Percentiles rank a stretch among this genome's conserved stretches.
phyloP scores from a whole-genome alignment of 2,797 vertebrate genomes.

The Numenius phaeopus region DNA sequence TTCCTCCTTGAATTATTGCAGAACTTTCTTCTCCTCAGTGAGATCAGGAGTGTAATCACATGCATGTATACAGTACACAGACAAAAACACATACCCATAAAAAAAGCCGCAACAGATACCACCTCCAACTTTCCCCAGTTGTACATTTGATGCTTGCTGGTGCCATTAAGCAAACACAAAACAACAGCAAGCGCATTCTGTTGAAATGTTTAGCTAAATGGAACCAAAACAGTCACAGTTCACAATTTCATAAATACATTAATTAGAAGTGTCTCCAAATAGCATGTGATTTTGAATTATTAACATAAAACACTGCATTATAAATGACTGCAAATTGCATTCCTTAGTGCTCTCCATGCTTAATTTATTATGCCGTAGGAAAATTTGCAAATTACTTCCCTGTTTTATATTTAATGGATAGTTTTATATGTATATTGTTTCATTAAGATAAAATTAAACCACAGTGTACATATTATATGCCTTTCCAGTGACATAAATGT shows the following conservation, averaged over 20 bases:
- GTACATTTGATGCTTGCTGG: conserved; percentile 73
- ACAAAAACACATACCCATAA: conserved; percentile 4
- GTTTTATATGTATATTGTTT: conserved; percentile 83
- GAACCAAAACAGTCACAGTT: conserved; percentile 87
- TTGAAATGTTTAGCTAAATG: conserved; percentile 87
- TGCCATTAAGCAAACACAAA: conserved; percentile 81
- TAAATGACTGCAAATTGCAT: conserved; percentile 88
- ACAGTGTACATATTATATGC: conserved; percentile 70
- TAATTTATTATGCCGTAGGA: conserved; percentile 86
- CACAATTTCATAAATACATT: conserved; percentile 89
- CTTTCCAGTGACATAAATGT: conserved; percentile 75
- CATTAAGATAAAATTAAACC: conserved; percentile 83
- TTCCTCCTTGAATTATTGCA: conserved; percentile 54
- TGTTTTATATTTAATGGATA: conserved; percentile 84
- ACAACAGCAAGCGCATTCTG: conserved; percentile 82
- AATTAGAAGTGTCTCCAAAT: conserved; percentile 89
- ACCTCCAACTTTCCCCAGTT: conserved; percentile 69
- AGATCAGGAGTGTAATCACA: conserved; percentile 29
- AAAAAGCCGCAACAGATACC: conserved; percentile 18
- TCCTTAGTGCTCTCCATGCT: conserved; percentile 85
- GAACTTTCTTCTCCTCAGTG: conserved; percentile 21
- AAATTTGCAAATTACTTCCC: conserved; percentile 85
- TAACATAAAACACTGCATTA: conserved; percentile 89
- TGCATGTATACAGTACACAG: background rate
- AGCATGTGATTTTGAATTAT: conserved; percentile 89